Percentiles rank a stretch among this genome's conserved stretches.
Conservation (phyloP, 2,888 invertebrate species). For the Listrodromus nycthemerus region DNA sequence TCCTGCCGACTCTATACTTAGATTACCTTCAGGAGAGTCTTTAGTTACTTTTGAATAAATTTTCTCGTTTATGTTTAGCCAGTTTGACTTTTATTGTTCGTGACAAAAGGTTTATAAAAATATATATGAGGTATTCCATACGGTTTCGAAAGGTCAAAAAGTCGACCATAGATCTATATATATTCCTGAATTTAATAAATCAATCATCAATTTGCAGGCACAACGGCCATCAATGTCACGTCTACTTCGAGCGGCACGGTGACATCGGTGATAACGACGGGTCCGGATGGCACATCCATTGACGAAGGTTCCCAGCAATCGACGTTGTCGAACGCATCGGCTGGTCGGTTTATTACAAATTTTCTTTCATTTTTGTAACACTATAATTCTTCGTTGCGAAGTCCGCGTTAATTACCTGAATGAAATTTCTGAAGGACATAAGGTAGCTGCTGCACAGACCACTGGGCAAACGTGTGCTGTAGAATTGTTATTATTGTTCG, state of each 20-base stretch:
- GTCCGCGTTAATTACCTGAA: too few relatives aligned
- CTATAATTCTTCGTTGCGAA: too few relatives aligned
- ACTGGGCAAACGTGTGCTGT: too few relatives aligned
- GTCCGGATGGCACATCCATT: constrained; percentile 94
- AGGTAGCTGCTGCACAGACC: too few relatives aligned
- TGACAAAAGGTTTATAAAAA: background rate
- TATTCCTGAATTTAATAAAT: background rate
- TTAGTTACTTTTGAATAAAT: too few relatives aligned
- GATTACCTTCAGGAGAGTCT: background rate
- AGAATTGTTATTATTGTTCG: too few relatives aligned
- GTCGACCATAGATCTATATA: too few relatives aligned
- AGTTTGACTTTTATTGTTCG: constrained; percentile 8
- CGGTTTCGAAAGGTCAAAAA: too few relatives aligned
- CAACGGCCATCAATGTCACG: constrained; percentile 83
- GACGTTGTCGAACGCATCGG: constrained; percentile 96
- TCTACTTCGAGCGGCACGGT: constrained; percentile 88
- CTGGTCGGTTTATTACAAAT: constrained; percentile 87
- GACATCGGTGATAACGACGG: constrained; percentile 95
- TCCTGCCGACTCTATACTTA: background rate
- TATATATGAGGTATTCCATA: too few relatives aligned
- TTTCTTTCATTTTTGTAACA: too few relatives aligned
- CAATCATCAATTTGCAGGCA: constrained; percentile 74
- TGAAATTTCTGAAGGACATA: too few relatives aligned
- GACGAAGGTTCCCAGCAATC: constrained; percentile 97
- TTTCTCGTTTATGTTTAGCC: background rate